These are phyloP conservation scores for Cremastinae sp. DNA, from an alignment of 2,888 invertebrate species.

Conservation along the genomic window DNA sequence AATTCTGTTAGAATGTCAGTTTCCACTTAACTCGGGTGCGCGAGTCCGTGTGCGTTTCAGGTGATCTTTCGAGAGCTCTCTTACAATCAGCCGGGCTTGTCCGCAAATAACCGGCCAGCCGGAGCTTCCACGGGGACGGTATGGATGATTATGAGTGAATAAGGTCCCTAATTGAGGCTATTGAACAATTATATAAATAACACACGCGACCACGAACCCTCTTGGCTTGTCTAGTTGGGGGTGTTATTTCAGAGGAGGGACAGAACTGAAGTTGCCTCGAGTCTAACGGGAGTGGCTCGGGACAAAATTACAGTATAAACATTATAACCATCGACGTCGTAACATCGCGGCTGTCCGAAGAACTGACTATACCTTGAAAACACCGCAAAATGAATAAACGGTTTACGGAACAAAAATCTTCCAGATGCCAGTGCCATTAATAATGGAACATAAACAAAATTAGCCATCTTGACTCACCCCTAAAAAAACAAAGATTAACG, in stretches of 20 bases:
- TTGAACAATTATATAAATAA: constrained; percentile 80
- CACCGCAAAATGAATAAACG: background rate
- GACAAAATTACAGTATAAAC: constrained; percentile 78
- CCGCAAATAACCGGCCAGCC: constrained; percentile 75
- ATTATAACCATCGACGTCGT: constrained; percentile 66
- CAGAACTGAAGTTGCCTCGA: constrained; percentile 61
- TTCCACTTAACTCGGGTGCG: background rate
- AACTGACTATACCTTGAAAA: constrained; percentile 1
- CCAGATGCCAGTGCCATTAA: too few relatives aligned
- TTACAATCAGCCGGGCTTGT: constrained; percentile 79
- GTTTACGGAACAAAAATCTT: constrained; percentile 4
- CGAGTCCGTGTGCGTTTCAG: constrained; percentile 13
- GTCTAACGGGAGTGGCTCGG: constrained; percentile 62
- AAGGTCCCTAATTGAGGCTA: constrained; percentile 79
- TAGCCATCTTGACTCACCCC: too few relatives aligned
- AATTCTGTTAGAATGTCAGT: constrained; percentile 17
- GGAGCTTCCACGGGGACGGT: constrained; percentile 55
- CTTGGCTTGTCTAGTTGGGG: constrained; percentile 38
- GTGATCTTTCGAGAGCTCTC: constrained; percentile 63
- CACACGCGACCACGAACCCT: constrained; percentile 65
- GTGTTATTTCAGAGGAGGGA: constrained; percentile 75
- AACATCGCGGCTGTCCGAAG: constrained; percentile 26
- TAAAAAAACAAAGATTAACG: too few relatives aligned
- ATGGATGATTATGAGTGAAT: constrained; percentile 79
- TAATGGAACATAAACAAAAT: too few relatives aligned